Evolutionary conservation across 2,888 invertebrate species (phyloP).

Genomic region (Oscheius sp.): DNA sequence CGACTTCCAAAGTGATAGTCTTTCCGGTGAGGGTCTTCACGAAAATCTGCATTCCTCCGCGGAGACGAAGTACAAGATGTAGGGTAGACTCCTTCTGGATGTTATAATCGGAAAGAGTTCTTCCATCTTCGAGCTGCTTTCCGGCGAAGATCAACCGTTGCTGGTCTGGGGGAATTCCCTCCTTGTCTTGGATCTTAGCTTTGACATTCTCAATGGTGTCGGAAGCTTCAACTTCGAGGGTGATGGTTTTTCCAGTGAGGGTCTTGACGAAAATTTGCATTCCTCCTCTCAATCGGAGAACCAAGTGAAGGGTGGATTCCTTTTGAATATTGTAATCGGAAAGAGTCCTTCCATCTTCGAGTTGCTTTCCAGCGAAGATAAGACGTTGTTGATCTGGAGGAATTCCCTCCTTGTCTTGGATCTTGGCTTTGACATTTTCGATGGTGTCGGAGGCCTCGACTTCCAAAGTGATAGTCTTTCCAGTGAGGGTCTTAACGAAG

Average conservation of each 20-base stretch:
- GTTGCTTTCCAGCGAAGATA: slow-evolving; percentile 3
- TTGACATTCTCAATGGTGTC: slow-evolving; percentile 18
- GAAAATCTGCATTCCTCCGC: slow-evolving; percentile 85
- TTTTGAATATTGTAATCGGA: too few relatives aligned
- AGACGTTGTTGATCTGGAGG: slow-evolving; percentile 19
- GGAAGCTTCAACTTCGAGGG: slow-evolving; percentile 15
- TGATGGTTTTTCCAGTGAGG: slow-evolving; percentile 16
- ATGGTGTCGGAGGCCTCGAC: slow-evolving; percentile 20
- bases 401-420: slow-evolving; percentile 18
- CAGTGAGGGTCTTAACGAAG: slow-evolving; percentile 7
- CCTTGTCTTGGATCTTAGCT: slow-evolving; percentile 19
- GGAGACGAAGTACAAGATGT: slow-evolving; percentile 73
- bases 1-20: slow-evolving; percentile 76
- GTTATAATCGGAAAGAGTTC: slow-evolving; percentile 9
- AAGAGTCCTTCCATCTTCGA: slow-evolving; percentile 53
- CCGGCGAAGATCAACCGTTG: slow-evolving; percentile 74
- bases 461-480: slow-evolving; percentile 11
- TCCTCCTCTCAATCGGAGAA: slow-evolving; percentile 54
- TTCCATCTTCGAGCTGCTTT: slow-evolving; percentile 7
- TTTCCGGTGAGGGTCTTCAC: slow-evolving; percentile 87
- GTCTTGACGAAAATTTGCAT: slow-evolving; percentile 86
- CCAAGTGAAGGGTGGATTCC: slow-evolving; percentile 55
- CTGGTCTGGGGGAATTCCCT: slow-evolving; percentile 24
- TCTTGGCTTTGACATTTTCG: slow-evolving; percentile 17
- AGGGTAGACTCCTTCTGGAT: slow-evolving; percentile 19